Evolutionary conservation across 23 tunicate species (phyloP), one percentile per base, ranked within the genome.

Genomic region (Botrylloides violaceus): DNA sequence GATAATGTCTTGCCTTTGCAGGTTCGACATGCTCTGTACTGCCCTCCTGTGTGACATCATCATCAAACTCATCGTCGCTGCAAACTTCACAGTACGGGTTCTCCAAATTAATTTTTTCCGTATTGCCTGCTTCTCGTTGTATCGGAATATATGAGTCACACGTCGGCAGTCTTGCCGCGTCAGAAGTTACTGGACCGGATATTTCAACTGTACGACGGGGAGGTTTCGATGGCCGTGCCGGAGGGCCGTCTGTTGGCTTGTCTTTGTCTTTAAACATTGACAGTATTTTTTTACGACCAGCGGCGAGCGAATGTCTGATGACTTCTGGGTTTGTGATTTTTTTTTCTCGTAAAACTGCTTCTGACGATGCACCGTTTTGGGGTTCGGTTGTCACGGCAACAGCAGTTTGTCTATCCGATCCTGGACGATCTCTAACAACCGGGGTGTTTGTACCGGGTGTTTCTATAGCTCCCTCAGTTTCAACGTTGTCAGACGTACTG

Each of bases 171-270:
- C 64, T 65, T 2, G 72, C 66, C 36, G 77, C 31, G 63, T 80
- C 84, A 1, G 66, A 25, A 19, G 48, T 33, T 25, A 80, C 64
- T 5, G 84, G 84, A 12, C 78, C 78, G 1, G 84, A 80, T 26
- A 80, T 72, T 32, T 80, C 60, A 43, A 80, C 77, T 9, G 58
- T 0, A 5, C 37, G 36, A 1, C 74, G 24, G 65, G 65, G 65
- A 0, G 65, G 65, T 60, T 60, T 60, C 15, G 53, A 43, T 4
- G 49, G 81, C 47, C 71, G 48, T 23, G 63, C 32, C 32, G 77
- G 43, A 21, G 57, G 9, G 48, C 30, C 21, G 57, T 56, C 26
- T n/a, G 59, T 2, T 32, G 61, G 50, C 36, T 39, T 34, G 27
- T 57, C 66, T 12, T 58, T 70, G 49, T 29, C 36, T 23, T 33